phyloP scores from a whole-genome alignment of 2,797 vertebrate genomes.

The Notoglanidium macrostoma region DNA sequence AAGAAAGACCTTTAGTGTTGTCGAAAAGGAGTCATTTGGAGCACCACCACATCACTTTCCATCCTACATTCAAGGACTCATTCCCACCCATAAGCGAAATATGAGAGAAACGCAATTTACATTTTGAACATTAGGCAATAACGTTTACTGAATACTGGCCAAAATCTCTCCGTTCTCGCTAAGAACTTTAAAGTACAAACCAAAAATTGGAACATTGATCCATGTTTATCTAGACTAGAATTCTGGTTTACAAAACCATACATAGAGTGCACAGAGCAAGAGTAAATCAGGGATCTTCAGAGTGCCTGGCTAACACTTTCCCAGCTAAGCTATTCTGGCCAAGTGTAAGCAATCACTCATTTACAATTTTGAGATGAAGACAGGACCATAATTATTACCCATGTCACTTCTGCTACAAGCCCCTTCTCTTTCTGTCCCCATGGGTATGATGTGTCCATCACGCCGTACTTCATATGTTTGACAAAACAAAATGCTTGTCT shows the following conservation, averaged over 20 bases:
- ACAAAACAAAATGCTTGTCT: too few species aligned
- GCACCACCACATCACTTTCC: not conserved
- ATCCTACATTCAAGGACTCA: not conserved
- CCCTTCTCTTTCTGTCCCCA: too few species aligned
- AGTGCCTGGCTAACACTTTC: not conserved
- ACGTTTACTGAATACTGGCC: not conserved
- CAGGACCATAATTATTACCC: too few species aligned
- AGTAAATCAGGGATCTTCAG: not conserved
- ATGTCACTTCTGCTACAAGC: too few species aligned
- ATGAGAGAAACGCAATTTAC: too few species aligned
- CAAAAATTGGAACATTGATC: not conserved
- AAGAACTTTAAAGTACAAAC: not conserved
- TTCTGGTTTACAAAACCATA: not conserved
- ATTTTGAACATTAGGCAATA: not conserved
- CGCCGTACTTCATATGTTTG: too few species aligned
- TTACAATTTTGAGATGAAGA: too few species aligned
- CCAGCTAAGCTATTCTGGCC: not conserved
- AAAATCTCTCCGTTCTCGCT: not conserved
- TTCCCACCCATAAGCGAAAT: too few species aligned
- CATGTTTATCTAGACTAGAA: not conserved
- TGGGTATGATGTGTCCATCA: too few species aligned
- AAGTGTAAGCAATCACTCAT: not conserved
- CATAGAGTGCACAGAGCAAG: not conserved
- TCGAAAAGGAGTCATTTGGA: not conserved
- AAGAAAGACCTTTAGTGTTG: too few species aligned